Conservation (phyloP, 2,113 vertebrate genomes). For the Myrmecobius fasciatus region DNA sequence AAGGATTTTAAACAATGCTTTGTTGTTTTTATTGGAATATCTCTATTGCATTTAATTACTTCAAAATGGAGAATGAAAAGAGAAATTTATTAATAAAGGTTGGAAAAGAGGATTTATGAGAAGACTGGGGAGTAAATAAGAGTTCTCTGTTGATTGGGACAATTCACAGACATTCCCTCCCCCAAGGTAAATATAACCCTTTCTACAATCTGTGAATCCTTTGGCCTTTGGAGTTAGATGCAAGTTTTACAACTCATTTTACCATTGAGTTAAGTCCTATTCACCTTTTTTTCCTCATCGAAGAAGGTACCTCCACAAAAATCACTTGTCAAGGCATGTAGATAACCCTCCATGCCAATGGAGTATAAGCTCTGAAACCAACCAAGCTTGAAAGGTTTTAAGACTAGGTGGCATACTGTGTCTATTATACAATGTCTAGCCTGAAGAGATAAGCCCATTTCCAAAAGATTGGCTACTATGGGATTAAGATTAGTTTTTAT, state of each 20-base stretch:
- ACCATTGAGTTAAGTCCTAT: background rate
- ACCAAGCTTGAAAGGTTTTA: background rate
- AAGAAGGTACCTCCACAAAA: background rate
- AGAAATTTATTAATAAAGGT: conserved; percentile 20
- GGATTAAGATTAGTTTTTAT: background rate
- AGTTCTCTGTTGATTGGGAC: background rate
- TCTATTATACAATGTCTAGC: background rate
- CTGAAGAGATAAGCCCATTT: background rate
- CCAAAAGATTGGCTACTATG: background rate
- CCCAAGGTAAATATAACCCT: background rate
- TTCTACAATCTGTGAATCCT: background rate
- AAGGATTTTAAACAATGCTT: background rate
- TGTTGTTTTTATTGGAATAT: background rate
- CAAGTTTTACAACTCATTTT: background rate
- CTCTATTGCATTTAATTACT: background rate
- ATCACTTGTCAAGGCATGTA: background rate
- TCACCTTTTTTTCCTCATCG: background rate
- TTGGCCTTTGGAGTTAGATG: background rate
- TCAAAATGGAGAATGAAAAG: background rate
- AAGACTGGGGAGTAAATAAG: background rate
- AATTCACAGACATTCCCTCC: background rate
- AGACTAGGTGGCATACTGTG: background rate
- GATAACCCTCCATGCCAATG: background rate
- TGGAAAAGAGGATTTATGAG: background rate
- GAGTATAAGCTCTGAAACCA: background rate